phyloP scores from a whole-genome alignment of 2,797 vertebrate genomes.

The Benthosema pterotum region DNA sequence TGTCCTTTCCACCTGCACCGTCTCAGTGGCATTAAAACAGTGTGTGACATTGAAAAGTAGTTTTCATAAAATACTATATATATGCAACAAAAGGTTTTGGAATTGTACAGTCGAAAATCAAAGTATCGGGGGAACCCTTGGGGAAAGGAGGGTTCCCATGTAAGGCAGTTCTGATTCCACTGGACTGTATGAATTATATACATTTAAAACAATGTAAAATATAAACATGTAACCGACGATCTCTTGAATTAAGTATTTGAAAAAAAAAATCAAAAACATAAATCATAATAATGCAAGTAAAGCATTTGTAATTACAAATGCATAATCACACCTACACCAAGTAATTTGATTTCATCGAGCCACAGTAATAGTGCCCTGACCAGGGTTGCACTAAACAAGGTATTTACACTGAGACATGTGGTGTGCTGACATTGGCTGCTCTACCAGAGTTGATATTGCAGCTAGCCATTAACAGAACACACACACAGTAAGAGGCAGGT shows the following conservation, averaged over 20 bases:
- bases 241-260: neutral
- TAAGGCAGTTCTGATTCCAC: neutral
- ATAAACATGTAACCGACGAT: conserved; percentile 13
- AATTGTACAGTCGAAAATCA: conserved; percentile 6
- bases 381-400: too few species aligned
- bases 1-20: conserved; percentile 60
- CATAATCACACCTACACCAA: too few species aligned
- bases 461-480: conserved; percentile 6
- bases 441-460: neutral
- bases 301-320: neutral
- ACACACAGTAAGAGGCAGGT: neutral
- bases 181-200: conserved; percentile 39
- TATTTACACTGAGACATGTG: too few species aligned
- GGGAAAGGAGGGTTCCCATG: conserved; percentile 1
- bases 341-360: too few species aligned
- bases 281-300: neutral
- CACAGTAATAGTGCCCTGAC: too few species aligned
- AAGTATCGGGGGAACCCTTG: conserved; percentile 12
- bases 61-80: neutral
- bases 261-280: conserved; percentile 28
- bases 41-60: conserved; percentile 15
- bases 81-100: neutral
- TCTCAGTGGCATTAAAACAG: conserved; percentile 12
- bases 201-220: conserved; percentile 85
- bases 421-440: too few species aligned